These are phyloP conservation scores for Sminthopsis crassicaudata DNA, from an alignment of 2,113 vertebrate genomes.

Conservation along the genomic window DNA sequence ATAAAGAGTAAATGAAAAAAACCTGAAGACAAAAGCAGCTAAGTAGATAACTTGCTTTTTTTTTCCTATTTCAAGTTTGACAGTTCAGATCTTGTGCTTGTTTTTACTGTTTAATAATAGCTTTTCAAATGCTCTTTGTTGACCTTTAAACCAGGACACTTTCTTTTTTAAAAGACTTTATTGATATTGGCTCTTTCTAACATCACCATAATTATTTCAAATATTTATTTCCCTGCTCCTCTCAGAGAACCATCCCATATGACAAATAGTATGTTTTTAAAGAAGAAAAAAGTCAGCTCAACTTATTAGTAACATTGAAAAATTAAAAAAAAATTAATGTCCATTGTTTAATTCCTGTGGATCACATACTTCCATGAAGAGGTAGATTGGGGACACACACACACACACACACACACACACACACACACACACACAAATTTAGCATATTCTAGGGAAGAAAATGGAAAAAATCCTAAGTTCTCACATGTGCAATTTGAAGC, in stretches of 20 bases:
- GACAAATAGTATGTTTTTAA: neutral
- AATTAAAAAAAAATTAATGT: neutral
- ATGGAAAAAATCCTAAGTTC: neutral
- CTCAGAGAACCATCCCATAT: neutral
- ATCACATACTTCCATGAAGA: neutral
- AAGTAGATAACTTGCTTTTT: neutral
- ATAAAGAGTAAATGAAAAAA: neutral
- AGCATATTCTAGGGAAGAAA: neutral
- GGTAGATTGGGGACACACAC: neutral
- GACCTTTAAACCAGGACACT: too few species aligned
- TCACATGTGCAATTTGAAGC: neutral
- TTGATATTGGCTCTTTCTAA: neutral
- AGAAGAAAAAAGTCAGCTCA: neutral
- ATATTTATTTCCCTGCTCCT: neutral
- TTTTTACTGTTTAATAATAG: neutral
- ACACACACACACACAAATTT: neutral
- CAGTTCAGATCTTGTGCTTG: neutral
- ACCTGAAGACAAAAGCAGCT: neutral
- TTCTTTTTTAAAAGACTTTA: neutral
- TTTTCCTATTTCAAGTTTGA: neutral
- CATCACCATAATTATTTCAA: neutral
- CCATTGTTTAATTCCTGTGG: too few species aligned
- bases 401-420: neutral
- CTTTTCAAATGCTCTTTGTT: too few species aligned
- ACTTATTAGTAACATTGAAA: neutral